Conservation (phyloP, 1,140 invertebrate genomes). For the Hypsibius dujardini region DNA sequence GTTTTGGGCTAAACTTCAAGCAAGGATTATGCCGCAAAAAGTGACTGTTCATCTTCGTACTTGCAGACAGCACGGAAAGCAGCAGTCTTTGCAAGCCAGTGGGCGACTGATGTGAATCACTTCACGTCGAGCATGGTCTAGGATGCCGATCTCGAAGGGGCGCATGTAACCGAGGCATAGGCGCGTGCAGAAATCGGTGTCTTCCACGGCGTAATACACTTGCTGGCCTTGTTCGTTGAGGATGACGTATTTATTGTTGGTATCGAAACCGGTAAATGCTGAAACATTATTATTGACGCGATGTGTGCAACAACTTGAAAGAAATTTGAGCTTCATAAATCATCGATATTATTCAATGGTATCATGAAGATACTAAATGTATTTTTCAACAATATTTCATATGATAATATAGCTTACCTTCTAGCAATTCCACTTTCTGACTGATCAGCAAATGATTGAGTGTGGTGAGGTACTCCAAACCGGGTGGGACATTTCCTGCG, state of each 20-base stretch:
- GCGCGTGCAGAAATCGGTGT: conserved; percentile 32
- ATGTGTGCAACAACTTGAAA: neutral
- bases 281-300: conserved; percentile 12
- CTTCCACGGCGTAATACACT: conserved; percentile 31
- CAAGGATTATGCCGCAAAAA: too few species aligned
- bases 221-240: conserved; percentile 29
- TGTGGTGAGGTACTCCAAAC: conserved; percentile 76
- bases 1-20: too few species aligned
- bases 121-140: conserved; percentile 28
- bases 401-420: conserved; percentile 39
- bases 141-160: conserved; percentile 32
- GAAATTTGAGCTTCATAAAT: too few species aligned
- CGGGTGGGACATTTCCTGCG: conserved; percentile 42
- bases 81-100: conserved; percentile 29
- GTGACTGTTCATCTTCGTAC: conserved; percentile 27
- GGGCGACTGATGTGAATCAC: conserved; percentile 31
- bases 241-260: conserved; percentile 29
- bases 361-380: too few species aligned
- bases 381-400: too few species aligned
- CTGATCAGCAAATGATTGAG: conserved; percentile 71
- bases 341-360: too few species aligned
- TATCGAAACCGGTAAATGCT: conserved; percentile 29
- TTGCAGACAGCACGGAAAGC: conserved; percentile 32
- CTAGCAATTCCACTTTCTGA: conserved; percentile 65
- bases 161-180: conserved; percentile 29